A percentile compares a stretch with the other conserved stretches of the same genome.
These are phyloP conservation scores for Caenorhabditis sinica DNA, from an alignment of 2,888 invertebrate species.

Conservation along the genomic window DNA sequence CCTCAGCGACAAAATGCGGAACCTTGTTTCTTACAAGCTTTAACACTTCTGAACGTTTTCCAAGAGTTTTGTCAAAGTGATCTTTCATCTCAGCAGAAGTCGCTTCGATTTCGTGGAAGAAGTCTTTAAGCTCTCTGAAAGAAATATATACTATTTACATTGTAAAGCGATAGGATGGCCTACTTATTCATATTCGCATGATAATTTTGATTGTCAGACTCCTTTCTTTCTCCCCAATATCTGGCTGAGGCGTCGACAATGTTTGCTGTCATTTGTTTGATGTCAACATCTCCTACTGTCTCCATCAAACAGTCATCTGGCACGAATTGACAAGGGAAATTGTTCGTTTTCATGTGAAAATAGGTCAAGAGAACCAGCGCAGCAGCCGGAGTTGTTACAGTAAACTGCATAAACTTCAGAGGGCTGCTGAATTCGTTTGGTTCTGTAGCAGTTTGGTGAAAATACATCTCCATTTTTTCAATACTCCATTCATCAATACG, in stretches of 20 bases:
- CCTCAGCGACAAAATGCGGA: not conserved
- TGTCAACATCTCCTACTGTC: not conserved
- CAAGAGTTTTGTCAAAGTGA: not conserved
- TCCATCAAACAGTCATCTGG: not conserved
- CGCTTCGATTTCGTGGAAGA: conserved; percentile 30
- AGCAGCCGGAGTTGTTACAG: conserved; percentile 17
- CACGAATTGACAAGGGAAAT: not conserved
- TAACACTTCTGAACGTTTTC: not conserved
- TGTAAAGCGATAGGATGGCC: not conserved
- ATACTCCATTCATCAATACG: conserved; percentile 43
- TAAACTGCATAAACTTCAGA: conserved; percentile 37
- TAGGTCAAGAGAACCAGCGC: conserved; percentile 27
- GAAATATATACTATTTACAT: not conserved
- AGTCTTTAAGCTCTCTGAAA: conserved; percentile 16
- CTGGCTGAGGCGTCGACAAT: conserved; percentile 3
- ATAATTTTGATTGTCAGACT: not conserved
- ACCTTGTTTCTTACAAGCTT: not conserved
- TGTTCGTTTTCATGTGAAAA: not conserved
- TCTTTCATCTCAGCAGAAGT: conserved; percentile 13
- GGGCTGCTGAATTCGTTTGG: not conserved
- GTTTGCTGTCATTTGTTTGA: not conserved
- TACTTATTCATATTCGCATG: not conserved
- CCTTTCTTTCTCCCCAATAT: conserved; percentile 8
- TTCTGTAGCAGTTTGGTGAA: not conserved
- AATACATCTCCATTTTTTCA: not conserved